A percentile compares a stretch with the other conserved stretches of the same genome.
Conservation (phyloP, 2,888 invertebrate genomes). For the Tetrapedia diversipes region DNA sequence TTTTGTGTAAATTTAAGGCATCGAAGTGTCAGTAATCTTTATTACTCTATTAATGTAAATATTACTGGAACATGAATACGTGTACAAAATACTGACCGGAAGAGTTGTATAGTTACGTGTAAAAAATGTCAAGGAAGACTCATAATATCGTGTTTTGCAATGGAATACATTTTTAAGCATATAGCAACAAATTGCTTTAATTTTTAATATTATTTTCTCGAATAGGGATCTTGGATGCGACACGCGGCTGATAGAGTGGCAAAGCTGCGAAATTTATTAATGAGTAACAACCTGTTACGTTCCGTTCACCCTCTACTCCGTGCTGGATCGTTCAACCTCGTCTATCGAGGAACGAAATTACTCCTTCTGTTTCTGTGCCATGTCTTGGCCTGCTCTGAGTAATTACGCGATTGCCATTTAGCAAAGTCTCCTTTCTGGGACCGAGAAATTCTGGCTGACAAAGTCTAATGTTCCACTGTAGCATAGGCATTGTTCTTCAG, state of each 20-base stretch:
- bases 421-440: not conserved
- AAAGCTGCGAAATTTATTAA: constrained; percentile 51
- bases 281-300: constrained; percentile 55
- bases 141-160: too few relatives aligned
- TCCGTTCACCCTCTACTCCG: not conserved
- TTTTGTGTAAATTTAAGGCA: too few relatives aligned
- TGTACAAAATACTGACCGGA: too few relatives aligned
- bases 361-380: not conserved
- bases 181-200: constrained; percentile 17
- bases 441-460: not conserved
- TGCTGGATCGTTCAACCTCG: constrained; percentile 22
- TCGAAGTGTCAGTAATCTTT: too few relatives aligned
- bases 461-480: too few relatives aligned
- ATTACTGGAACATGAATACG: too few relatives aligned
- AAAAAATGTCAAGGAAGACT: too few relatives aligned
- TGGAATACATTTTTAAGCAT: too few relatives aligned
- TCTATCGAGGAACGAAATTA: not conserved
- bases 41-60: too few relatives aligned
- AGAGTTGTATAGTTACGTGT: too few relatives aligned
- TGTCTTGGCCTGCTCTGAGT: too few relatives aligned
- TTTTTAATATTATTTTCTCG: constrained; percentile 33
- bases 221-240: not conserved
- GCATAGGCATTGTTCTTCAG: too few relatives aligned
- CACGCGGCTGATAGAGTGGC: constrained; percentile 28
- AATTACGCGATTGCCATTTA: not conserved